Percentiles rank a stretch among this genome's conserved stretches.
phyloP scores from a whole-genome alignment of 2,113 vertebrate genomes.

The Hippolais icterina region DNA sequence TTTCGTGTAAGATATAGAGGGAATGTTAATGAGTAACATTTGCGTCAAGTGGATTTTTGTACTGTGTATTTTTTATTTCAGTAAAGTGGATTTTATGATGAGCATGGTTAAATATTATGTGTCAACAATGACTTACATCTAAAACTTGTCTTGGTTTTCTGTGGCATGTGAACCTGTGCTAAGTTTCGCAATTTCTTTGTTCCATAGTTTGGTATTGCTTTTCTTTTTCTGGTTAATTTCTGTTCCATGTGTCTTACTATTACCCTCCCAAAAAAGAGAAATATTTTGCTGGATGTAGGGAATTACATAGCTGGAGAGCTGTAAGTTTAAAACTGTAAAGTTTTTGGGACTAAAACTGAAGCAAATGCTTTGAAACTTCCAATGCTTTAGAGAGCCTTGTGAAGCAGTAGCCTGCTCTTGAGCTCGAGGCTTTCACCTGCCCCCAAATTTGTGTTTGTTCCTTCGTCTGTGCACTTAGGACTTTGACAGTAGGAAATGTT shows the following conservation, averaged over 20 bases:
- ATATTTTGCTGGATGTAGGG: neutral
- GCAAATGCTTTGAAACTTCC: neutral
- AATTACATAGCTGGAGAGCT: neutral
- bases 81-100: constrained; percentile 19
- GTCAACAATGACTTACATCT: neutral
- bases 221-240: neutral
- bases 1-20: neutral
- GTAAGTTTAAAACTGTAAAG: neutral
- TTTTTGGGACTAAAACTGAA: neutral
- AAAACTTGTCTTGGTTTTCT: neutral
- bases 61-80: neutral
- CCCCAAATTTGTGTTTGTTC: neutral
- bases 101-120: neutral
- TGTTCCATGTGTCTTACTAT: neutral
- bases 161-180: neutral
- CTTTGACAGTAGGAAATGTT: neutral
- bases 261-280: neutral
- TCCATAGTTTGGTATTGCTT: neutral
- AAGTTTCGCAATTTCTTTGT: neutral
- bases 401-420: neutral
- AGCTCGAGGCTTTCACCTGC: neutral
- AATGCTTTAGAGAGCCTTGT: neutral
- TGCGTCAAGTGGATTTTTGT: neutral
- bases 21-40: constrained; percentile 22
- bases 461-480: neutral